Evolutionary conservation across 2,113 vertebrate species (phyloP), one percentile per base, ranked within the genome.

Genomic region (Raja brachyura): DNA sequence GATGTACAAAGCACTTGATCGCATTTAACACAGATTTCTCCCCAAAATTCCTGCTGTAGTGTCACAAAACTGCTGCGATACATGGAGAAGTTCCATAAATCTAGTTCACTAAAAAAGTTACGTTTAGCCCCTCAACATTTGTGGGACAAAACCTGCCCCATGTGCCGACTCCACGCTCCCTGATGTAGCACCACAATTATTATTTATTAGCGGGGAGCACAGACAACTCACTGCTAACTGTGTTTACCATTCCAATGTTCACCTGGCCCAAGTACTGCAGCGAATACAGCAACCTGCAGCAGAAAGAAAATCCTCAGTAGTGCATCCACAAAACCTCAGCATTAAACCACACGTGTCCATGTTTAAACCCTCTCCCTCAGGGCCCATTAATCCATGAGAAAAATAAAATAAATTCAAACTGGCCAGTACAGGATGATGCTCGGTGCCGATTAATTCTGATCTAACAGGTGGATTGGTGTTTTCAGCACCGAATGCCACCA

Each of bases 281-380:
- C 20, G 94, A 95, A 94, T 97, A 96, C 70, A 98, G 96, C 93
- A 97, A 95, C 94, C 97, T 96, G 94, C 25, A 59, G 94, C 93
- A 96, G 78, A 90, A 75, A 28, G 33, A 94, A 88, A 28, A 88
- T 63, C 22, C 48, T 83, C 54, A 83, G 48, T 9, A 28, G 54
- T 56, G 79, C 5, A 7, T 31, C 59, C 28, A 63, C n/a, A 63
- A n/a, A 88, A 3, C 4, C 39, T 33, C 59, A 63, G 28, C 13
- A 88, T 31, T 33, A 31, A 63, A 18, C n/a, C 61, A 14, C 61
- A 11, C 9, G 28, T 28, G n/a, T 7, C 28, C 61, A 20, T 5
- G 54, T n/a, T 86, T 61, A 86, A 61, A 86, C 13, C 28, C 6
- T 11, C 66, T 39, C 88, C 28, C 88, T 22, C 14, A 48, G 75